Percentiles rank a stretch among this genome's conserved stretches.
phyloP scores from a whole-genome alignment of 1,140 invertebrate species.

The Cotesia glomerata region DNA sequence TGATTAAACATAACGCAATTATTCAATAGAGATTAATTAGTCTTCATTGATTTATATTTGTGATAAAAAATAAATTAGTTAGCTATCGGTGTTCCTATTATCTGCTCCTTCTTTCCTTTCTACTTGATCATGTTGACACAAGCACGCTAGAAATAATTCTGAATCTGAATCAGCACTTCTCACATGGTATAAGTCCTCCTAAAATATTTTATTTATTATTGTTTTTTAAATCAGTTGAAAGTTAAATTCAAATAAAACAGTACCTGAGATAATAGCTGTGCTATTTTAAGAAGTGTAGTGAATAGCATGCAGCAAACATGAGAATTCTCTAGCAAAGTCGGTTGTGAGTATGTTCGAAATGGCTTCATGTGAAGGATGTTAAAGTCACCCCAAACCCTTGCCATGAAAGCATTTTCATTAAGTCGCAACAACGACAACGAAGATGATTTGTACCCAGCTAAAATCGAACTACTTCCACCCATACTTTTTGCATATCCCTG shows the following conservation, averaged over 20 bases:
- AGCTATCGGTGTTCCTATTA: slow-evolving; percentile 51
- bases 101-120: slow-evolving; percentile 19
- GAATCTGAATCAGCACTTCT: slow-evolving; percentile 81
- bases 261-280: slow-evolving; percentile 89
- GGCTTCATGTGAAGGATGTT: slow-evolving; percentile 93
- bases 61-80: too few species aligned
- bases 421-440: slow-evolving; percentile 46
- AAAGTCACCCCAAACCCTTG: slow-evolving; percentile 89
- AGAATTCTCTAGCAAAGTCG: slow-evolving; percentile 91
- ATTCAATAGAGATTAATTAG: too few species aligned
- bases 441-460: too few species aligned
- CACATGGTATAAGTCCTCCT: slow-evolving; percentile 68
- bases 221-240: background rate
- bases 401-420: slow-evolving; percentile 86
- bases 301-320: slow-evolving; percentile 89
- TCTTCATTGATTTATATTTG: too few species aligned
- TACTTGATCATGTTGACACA: slow-evolving; percentile 53
- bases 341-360: slow-evolving; percentile 90
- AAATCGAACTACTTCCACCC: background rate
- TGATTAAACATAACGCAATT: too few species aligned
- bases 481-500: slow-evolving; percentile 42
- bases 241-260: too few species aligned
- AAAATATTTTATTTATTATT: slow-evolving; percentile 15
- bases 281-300: slow-evolving; percentile 89
- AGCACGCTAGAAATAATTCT: slow-evolving; percentile 81